Base-by-base conservation (phyloP, 92 coral and sea anemone species). In the Siderastrea radians region DNA sequence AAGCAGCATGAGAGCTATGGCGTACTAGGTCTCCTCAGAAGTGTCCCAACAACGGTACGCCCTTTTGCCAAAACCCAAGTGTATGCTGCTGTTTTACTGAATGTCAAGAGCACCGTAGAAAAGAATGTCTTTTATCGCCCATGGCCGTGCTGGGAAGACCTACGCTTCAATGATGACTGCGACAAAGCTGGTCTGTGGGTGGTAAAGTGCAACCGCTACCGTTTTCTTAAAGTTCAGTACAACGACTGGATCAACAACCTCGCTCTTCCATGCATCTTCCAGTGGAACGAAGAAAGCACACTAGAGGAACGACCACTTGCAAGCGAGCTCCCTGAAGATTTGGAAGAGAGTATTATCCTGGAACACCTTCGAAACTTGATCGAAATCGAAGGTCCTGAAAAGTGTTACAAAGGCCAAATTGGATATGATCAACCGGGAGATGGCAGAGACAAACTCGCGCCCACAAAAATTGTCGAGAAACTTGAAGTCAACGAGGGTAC, bases 101-200 rank as follows among this genome's bases (percentile, higher is more conserved):
- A 90, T 68, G 85, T 77, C 68, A 84, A 89, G 74, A 81, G 84
- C 58, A 89, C 92, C 6, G 89, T 77, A 2, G 89, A 89, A 45
- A 89, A 77, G 38, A 75, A 68, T 51, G 84, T 84, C 10, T 89
- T 77, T 14, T 89, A 89, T 78, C 89, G 92, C 2, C 84, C 92
- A 68, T 89, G 92, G 89, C 92, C 89, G 3, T 89, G 84, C 85
- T 89, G 92, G 92, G 92, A 89, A 50, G 92, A 89, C 68, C 75
- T 89, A 68, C 92, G 92, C 46, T 89, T 89, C 68, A 89, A 84
- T 48, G 92, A 89, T 51, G 92, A 89, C 69, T 89, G 92, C 50
- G 92, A 89, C 83, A 76, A 83, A 69, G 89, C 74, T n/a, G 85
- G 92, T 58, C 63, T 89, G 63, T 89, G 92, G 92, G 92, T 89